phyloP scores from a whole-genome alignment of 2,797 vertebrate species.

The Centroberyx gerrardi region DNA sequence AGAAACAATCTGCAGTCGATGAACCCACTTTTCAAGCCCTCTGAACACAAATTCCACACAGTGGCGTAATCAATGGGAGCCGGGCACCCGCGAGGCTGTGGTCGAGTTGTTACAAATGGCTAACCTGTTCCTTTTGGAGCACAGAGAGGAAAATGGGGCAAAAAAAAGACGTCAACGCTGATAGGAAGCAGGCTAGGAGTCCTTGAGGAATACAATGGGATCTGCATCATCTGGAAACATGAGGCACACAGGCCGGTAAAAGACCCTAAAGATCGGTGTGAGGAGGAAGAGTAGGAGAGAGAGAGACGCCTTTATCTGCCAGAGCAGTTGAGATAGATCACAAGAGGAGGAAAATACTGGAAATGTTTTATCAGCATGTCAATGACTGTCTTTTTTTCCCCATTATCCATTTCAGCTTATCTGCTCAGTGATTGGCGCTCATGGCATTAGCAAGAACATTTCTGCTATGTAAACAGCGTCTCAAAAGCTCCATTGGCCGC shows the following conservation, averaged over 20 bases:
- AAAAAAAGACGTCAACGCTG: conserved; percentile 49
- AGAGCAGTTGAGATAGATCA: conserved; percentile 47
- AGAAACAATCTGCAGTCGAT: conserved; percentile 20
- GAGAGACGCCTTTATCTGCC: conserved; percentile 51
- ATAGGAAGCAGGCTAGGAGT: conserved; percentile 71
- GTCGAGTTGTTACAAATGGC: conserved; percentile 47
- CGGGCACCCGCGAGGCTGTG: neutral
- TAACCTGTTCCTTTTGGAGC: conserved; percentile 53
- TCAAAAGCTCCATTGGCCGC: neutral
- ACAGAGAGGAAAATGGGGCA: conserved; percentile 49
- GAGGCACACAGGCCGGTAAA: conserved; percentile 30
- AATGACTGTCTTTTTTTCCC: conserved; percentile 30
- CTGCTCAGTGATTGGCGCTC: neutral
- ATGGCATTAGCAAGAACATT: neutral
- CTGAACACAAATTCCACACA: conserved; percentile 28
- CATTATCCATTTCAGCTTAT: conserved; percentile 14
- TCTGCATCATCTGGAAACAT: conserved; percentile 69
- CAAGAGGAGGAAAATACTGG: conserved; percentile 52
- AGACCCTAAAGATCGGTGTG: conserved; percentile 50
- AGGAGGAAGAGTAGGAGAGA: conserved; percentile 41
- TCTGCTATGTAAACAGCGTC: neutral
- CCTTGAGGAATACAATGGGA: conserved; percentile 75
- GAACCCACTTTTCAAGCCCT: conserved; percentile 7
- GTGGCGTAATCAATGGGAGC: conserved; percentile 24
- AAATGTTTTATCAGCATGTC: conserved; percentile 53